Evolutionary conservation across 1,140 invertebrate genomes (phyloP), one percentile per base, ranked within the genome.

Genomic region (Adelges cooleyi): DNA sequence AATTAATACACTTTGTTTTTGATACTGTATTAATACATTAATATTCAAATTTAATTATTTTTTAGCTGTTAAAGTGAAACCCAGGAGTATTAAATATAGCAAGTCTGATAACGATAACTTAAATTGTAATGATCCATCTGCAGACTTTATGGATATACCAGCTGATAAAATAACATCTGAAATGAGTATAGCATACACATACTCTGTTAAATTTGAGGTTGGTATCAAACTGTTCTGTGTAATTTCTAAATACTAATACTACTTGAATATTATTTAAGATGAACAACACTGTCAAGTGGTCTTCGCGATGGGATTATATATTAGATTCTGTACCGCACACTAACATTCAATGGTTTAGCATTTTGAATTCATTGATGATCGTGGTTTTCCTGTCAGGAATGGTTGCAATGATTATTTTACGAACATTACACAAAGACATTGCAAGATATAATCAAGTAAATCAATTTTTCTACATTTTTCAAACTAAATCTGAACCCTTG

Each of bases 271-370:
- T 70, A 68, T 69, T 69, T 38, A 62, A 84, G 80, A 79, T 81
- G 74, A 86, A 95, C 73, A 84, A 91, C 71, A 81, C 83, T 2
- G 87, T 95, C 2, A 96, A 96, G 78, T 99, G 96, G 96, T 96
- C 93, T 0, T 98, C 94, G 0, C 82, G 96, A 71, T 99, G 96
- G 96, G 96, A 99, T 79, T 99, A 99, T 73, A 96, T 99, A 68
- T 77, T 99, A 49, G 92, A 98, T 75, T 96, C 94, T 2, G 95
- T 96, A 86, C 93, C 92, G 0, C 92, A 98, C 72, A 94, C 94
- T 0, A 98, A 98, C 77, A 99, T 99, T 71, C 95, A 98, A 75
- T 98, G 95, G 95, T 98, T 99, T 72, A 95, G 90, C 56, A 93
- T 93, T 70, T 76, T 93, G 15, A 93, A 93, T 75, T 92, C 90